Conservation (phyloP, 1,140 invertebrate species). For the Lordiphosa clarofinis region DNA sequence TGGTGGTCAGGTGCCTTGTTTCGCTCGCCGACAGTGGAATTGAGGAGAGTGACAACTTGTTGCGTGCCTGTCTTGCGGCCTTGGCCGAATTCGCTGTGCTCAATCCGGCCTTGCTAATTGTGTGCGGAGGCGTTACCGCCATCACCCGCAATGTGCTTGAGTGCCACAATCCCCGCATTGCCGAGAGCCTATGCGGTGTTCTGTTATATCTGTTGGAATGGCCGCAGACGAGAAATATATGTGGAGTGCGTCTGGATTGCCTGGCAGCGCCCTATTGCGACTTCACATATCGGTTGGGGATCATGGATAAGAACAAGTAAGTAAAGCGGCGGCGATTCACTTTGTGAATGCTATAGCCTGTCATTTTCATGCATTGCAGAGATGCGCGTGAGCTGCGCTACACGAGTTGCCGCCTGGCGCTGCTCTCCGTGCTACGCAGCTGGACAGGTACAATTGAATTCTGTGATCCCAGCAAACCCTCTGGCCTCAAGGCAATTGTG, state of each 20-base stretch:
- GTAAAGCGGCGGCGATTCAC: neutral
- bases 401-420: constrained; percentile 89
- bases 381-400: constrained; percentile 91
- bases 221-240: constrained; percentile 88
- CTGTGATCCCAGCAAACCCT: constrained; percentile 86
- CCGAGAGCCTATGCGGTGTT: constrained; percentile 92
- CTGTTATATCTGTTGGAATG: constrained; percentile 93
- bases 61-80: constrained; percentile 90
- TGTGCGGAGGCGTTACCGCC: constrained; percentile 90
- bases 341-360: neutral
- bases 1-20: constrained; percentile 87
- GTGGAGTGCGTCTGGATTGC: constrained; percentile 88
- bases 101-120: constrained; percentile 89
- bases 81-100: constrained; percentile 92
- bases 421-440: constrained; percentile 91
- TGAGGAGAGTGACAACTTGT: constrained; percentile 89
- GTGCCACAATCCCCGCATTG: constrained; percentile 88
- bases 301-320: constrained; percentile 82
- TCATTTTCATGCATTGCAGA: constrained; percentile 78
- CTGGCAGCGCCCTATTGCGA: constrained; percentile 96
- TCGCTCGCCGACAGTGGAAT: constrained; percentile 89
- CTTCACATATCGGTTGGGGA: constrained; percentile 87
- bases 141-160: constrained; percentile 90
- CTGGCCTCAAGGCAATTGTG: constrained; percentile 90
- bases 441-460: constrained; percentile 94